Conservation (phyloP, 1,140 invertebrate genomes). For the Frieseomelitta varia region DNA sequence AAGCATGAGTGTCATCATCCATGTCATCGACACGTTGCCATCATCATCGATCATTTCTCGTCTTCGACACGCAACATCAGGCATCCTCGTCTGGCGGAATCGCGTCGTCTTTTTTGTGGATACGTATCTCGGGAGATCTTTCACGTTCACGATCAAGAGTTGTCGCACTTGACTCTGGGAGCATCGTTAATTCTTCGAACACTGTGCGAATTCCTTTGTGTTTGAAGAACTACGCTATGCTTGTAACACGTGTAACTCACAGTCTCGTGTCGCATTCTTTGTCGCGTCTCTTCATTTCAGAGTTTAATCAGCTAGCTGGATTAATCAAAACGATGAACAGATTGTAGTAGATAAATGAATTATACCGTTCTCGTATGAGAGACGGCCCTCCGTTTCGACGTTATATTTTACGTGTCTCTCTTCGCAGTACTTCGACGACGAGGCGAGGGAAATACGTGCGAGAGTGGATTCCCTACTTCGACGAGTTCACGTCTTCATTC, state of each 20-base stretch:
- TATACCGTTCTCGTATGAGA: neutral
- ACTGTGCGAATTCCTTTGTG: neutral
- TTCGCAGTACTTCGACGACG: slow-evolving; percentile 89
- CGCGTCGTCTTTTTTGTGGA: slow-evolving; percentile 29
- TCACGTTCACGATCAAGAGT: neutral
- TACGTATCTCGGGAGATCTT: neutral
- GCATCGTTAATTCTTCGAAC: neutral
- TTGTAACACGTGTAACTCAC: neutral
- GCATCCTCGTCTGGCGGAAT: slow-evolving; percentile 5
- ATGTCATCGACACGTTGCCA: slow-evolving; percentile 17
- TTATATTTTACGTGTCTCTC: slow-evolving; percentile 51
- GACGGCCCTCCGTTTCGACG: neutral
- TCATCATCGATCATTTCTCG: slow-evolving; percentile 3
- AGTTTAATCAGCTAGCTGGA: neutral
- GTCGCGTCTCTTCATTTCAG: neutral
- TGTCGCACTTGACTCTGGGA: slow-evolving; percentile 16
- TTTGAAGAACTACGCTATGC: slow-evolving; percentile 1
- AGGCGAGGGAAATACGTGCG: slow-evolving; percentile 89
- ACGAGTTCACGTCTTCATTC: slow-evolving; percentile 88
- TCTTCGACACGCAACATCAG: slow-evolving; percentile 1
- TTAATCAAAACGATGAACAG: slow-evolving; percentile 1
- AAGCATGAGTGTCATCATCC: slow-evolving; percentile 16
- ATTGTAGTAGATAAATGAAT: neutral
- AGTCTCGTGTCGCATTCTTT: neutral
- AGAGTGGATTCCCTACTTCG: slow-evolving; percentile 88